A percentile compares a stretch with the other conserved stretches of the same genome.
Conservation (phyloP, 2,797 vertebrate genomes). For the Cuniculus paca region DNA sequence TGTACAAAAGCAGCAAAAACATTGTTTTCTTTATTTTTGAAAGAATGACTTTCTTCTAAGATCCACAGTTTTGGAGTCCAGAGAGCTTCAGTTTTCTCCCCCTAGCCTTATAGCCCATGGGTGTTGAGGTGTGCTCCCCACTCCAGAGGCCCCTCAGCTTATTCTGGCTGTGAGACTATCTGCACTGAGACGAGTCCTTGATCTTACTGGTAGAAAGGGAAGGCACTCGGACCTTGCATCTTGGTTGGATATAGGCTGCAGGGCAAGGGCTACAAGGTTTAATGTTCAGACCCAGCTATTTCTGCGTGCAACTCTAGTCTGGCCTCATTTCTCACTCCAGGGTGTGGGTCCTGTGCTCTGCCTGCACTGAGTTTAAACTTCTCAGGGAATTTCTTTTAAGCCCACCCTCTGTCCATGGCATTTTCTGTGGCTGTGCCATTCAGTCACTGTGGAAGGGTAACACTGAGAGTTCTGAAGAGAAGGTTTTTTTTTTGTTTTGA, state of each 20-base stretch:
- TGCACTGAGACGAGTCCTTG: background rate
- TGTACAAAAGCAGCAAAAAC: background rate
- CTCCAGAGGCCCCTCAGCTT: background rate
- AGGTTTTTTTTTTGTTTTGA: background rate
- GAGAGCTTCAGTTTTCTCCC: background rate
- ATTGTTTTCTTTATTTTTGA: background rate
- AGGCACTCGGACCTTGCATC: background rate
- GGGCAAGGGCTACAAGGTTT: background rate
- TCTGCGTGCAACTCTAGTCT: background rate
- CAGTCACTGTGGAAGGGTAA: background rate
- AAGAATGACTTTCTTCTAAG: background rate
- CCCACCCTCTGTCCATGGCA: background rate
- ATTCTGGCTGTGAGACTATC: background rate
- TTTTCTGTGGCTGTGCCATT: background rate
- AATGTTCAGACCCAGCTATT: background rate
- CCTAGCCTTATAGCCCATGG: too few relatives aligned
- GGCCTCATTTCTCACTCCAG: background rate
- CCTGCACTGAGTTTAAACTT: background rate
- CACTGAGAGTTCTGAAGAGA: background rate
- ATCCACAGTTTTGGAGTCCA: background rate
- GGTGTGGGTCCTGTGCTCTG: background rate
- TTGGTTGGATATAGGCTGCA: background rate
- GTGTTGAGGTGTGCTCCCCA: background rate
- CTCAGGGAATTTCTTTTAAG: background rate
- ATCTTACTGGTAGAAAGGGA: background rate